A percentile compares a stretch with the other conserved stretches of the same genome.
Conservation (phyloP, 1,140 invertebrate genomes). For the Dolichoris vasculosae region DNA sequence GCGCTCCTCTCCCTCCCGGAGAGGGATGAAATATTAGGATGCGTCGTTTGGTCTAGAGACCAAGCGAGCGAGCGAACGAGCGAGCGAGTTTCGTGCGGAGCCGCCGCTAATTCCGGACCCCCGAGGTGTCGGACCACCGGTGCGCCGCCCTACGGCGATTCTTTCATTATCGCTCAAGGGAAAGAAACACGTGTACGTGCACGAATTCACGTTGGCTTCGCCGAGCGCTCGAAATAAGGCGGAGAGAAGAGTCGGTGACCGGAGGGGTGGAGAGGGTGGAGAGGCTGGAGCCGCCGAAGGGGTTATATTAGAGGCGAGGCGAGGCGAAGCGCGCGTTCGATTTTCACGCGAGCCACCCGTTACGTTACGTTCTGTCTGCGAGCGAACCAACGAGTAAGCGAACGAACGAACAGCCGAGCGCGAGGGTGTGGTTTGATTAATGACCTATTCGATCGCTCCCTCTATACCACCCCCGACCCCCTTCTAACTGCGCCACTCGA, state of each 20-base stretch:
- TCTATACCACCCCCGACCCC: background rate
- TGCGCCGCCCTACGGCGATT: constrained; percentile 21
- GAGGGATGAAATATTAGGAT: constrained; percentile 73
- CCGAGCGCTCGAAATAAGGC: constrained; percentile 29
- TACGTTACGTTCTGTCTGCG: constrained; percentile 68
- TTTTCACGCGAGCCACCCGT: constrained; percentile 69
- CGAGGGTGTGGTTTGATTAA: constrained; percentile 75
- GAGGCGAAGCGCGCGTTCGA: constrained; percentile 41
- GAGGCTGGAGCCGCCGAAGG: constrained; percentile 7
- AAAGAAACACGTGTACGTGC: constrained; percentile 25
- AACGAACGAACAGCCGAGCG: background rate
- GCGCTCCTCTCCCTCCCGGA: background rate
- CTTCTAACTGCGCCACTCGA: constrained; percentile 2
- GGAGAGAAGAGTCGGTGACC: constrained; percentile 6
- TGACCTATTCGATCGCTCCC: constrained; percentile 70
- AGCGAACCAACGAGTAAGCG: no score
- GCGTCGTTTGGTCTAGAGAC: constrained; percentile 67
- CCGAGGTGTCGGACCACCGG: background rate
- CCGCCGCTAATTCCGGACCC: constrained; percentile 8
- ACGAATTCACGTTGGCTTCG: background rate
- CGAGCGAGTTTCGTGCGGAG: background rate
- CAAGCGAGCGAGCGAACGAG: background rate
- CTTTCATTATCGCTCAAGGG: constrained; percentile 18
- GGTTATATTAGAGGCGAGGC: constrained; percentile 37
- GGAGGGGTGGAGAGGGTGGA: no score